These are phyloP conservation scores for Ctenoplectra terminalis DNA, from an alignment of 1,140 invertebrate species.

Conservation along the genomic window DNA sequence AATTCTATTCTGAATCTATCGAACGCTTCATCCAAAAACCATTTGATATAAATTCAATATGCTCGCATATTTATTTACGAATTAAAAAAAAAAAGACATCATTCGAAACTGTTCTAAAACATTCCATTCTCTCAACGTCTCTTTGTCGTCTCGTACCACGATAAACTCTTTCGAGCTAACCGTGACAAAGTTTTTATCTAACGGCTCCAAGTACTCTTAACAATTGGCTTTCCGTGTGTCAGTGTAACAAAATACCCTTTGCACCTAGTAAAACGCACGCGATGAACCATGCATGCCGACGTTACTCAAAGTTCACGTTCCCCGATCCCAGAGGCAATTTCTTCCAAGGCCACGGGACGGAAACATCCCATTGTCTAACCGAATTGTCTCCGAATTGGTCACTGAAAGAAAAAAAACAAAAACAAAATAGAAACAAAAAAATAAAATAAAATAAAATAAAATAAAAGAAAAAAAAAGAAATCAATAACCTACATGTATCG, in stretches of 20 bases:
- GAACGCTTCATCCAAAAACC: no score
- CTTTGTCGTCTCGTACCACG: no score
- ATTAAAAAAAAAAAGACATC: no score
- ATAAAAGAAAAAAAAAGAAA: neutral
- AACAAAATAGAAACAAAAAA: neutral
- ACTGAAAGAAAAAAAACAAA: neutral
- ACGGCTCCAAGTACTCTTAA: neutral
- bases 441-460: neutral
- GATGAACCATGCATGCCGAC: constrained; percentile 10
- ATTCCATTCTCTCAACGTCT: neutral
- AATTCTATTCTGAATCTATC: no score
- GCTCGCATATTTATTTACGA: no score
- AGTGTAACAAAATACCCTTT: neutral
- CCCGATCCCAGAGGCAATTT: neutral
- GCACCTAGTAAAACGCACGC: constrained; percentile 16
- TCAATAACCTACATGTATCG: neutral
- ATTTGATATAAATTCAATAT: no score
- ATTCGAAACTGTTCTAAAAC: no score
- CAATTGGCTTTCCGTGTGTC: constrained; percentile 17
- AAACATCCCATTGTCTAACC: no score
- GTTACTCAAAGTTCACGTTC: neutral
- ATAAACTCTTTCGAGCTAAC: neutral
- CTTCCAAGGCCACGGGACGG: neutral
- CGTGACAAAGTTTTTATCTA: neutral
- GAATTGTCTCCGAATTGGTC: no score